Conservation (phyloP, 2,888 invertebrate species). For the Drosophila paranaensis region DNA sequence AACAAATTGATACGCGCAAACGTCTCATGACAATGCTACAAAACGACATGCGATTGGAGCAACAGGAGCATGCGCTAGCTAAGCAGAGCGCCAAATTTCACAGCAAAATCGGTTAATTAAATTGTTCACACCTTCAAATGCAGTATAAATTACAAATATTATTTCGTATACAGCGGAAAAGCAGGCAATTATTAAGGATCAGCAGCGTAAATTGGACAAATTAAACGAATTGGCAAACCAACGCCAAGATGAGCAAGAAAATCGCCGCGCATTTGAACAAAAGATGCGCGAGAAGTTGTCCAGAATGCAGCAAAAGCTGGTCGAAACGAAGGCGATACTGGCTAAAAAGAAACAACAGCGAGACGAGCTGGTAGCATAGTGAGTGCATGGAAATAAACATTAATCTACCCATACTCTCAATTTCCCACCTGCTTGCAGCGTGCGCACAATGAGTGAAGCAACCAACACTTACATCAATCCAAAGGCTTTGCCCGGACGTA, state of each 20-base stretch:
- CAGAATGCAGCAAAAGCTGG: constrained; percentile 17
- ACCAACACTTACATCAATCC: constrained; percentile 57
- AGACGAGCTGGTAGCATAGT: constrained; percentile 45
- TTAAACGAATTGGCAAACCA: not conserved
- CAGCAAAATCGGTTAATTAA: constrained; percentile 35
- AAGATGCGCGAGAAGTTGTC: constrained; percentile 30
- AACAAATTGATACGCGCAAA: constrained; percentile 24
- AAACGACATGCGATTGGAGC: constrained; percentile 30
- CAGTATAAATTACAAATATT: not conserved
- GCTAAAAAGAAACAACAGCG: constrained; percentile 15
- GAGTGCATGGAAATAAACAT: constrained; percentile 1
- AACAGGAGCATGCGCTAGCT: constrained; percentile 16
- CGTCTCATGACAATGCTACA: constrained; percentile 41
- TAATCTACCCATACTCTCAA: not conserved
- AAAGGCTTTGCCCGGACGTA: constrained; percentile 47
- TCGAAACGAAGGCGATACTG: constrained; percentile 20
- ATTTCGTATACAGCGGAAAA: not conserved
- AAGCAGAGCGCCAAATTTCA: constrained; percentile 40
- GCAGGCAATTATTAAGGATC: constrained; percentile 8
- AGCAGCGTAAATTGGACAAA: constrained; percentile 28
- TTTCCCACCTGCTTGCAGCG: constrained; percentile 33
- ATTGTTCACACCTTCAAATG: not conserved
- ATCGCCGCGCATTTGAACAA: constrained; percentile 14
- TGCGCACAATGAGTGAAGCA: constrained; percentile 49
- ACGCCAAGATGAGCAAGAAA: constrained; percentile 24